A percentile compares a stretch with the other conserved stretches of the same genome.
Evolutionary conservation across 1,140 invertebrate species (phyloP).

Genomic region (Tribolium madens): DNA sequence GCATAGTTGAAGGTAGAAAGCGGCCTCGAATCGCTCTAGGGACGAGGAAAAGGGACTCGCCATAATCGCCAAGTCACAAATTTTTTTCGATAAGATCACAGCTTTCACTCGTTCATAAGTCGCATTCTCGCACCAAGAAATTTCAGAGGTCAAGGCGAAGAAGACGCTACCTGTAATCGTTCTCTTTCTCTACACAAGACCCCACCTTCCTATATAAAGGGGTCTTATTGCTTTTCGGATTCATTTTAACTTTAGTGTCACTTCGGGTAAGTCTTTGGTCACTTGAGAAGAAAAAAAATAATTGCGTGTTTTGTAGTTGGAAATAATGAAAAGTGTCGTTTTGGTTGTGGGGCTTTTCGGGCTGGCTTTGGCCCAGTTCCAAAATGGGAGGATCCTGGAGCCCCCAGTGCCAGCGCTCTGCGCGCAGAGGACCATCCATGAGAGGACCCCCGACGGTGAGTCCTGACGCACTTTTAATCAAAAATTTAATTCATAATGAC

Average conservation of each 20-base stretch:
- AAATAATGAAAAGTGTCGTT: constrained; percentile 35
- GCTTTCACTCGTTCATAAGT: constrained; percentile 41
- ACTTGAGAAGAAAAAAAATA: not conserved
- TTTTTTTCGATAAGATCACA: constrained; percentile 21
- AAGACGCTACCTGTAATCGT: constrained; percentile 38
- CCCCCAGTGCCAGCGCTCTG: constrained; percentile 80
- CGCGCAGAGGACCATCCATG: constrained; percentile 76
- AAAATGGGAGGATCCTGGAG: constrained; percentile 77
- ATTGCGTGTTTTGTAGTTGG: constrained; percentile 12
- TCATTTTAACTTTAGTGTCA: constrained; percentile 27
- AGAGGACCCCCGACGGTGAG: constrained; percentile 73
- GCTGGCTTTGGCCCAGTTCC: constrained; percentile 73
- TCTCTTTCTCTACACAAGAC: constrained; percentile 23
- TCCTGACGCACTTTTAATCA: too few species aligned
- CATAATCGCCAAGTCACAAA: constrained; percentile 6
- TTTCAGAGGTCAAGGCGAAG: constrained; percentile 45
- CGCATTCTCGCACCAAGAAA: constrained; percentile 40
- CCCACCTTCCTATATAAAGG: constrained; percentile 30
- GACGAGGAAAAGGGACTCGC: constrained; percentile 2
- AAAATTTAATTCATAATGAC: too few species aligned
- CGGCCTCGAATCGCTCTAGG: constrained; percentile 8
- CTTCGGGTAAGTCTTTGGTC: constrained; percentile 1
- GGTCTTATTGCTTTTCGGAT: constrained; percentile 16
- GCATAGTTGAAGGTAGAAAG: constrained; percentile 24
- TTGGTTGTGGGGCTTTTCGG: constrained; percentile 57